Percentiles rank a stretch among this genome's conserved stretches.
These are phyloP conservation scores for Anarrhichthys ocellatus DNA, from an alignment of 2,113 vertebrate genomes.

Conservation along the genomic window DNA sequence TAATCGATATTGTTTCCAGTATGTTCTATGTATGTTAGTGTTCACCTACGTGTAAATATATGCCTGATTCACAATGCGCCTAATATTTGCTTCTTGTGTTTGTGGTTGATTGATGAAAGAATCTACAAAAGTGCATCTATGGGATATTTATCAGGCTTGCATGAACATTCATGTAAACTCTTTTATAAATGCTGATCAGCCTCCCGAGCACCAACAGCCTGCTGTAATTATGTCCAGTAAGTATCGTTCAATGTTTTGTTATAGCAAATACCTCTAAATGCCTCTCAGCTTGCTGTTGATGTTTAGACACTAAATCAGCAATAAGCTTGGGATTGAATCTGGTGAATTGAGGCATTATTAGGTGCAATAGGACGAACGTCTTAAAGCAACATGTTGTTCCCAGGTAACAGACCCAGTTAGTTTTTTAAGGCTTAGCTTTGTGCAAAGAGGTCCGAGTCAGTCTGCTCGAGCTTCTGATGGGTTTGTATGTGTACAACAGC, in stretches of 20 bases:
- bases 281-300: background rate
- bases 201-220: background rate
- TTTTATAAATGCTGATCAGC: background rate
- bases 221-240: no score
- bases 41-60: background rate
- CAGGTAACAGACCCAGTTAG: constrained; percentile 15
- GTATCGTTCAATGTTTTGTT: background rate
- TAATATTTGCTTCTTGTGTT: background rate
- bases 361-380: background rate
- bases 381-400: constrained; percentile 29
- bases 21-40: no score
- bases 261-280: background rate
- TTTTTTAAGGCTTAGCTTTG: background rate
- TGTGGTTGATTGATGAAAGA: background rate
- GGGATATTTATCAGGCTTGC: background rate
- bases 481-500: background rate
- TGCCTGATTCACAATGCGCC: background rate
- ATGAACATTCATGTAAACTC: background rate
- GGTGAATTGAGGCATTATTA: background rate
- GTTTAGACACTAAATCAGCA: background rate
- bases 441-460: background rate
- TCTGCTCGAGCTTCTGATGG: background rate
- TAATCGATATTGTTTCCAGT: background rate
- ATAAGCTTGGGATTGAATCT: background rate
- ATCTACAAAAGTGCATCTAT: background rate